Evolutionary conservation across 92 coral and sea anemone genomes (phyloP).

Genomic region (Palythoa heliodiscus): DNA sequence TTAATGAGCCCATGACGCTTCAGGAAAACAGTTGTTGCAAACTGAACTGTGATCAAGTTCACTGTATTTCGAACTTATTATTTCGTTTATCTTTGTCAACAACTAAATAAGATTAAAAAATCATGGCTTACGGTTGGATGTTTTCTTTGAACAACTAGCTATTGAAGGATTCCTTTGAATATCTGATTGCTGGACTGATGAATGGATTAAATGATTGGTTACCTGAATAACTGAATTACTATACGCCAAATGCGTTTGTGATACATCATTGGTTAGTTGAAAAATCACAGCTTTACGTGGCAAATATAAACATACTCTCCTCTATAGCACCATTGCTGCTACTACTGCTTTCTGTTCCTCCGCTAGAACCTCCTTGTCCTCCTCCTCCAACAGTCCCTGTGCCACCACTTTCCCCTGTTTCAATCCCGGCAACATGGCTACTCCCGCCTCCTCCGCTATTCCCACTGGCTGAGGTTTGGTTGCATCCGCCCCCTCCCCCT

Average conservation of each 20-base stretch:
- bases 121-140: too few relatives aligned
- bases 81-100: too few relatives aligned
- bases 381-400: not conserved
- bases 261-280: not conserved
- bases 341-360: not conserved
- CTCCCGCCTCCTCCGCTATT: not conserved
- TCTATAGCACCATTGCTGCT: not conserved
- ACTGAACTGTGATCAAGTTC: too few relatives aligned
- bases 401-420: not conserved
- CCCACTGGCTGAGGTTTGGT: not conserved
- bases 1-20: too few relatives aligned
- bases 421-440: not conserved
- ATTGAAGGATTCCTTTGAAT: too few relatives aligned
- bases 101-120: too few relatives aligned
- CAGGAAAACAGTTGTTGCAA: too few relatives aligned
- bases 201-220: not conserved
- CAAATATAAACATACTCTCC: not conserved
- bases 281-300: not conserved
- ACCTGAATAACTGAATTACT: not conserved
- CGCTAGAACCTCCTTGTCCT: not conserved
- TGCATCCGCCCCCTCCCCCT: not conserved
- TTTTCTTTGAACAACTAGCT: too few relatives aligned
- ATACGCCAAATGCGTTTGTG: not conserved
- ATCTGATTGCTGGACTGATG: too few relatives aligned
- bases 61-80: too few relatives aligned